phyloP scores from a whole-genome alignment of 2,113 vertebrate species.

The Casuarius casuarius region DNA sequence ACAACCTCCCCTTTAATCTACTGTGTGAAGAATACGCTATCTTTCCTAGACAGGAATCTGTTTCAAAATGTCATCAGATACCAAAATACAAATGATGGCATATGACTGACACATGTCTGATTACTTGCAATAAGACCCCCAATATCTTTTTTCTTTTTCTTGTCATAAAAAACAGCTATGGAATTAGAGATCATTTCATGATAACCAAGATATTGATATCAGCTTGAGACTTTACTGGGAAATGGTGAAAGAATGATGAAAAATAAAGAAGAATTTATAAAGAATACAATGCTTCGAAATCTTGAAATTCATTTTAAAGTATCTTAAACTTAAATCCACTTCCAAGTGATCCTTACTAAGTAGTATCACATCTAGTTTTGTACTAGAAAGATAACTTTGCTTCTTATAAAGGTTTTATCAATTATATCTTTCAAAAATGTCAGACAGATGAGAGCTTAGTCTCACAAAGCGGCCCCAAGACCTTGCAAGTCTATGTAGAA shows the following conservation, averaged over 20 bases:
- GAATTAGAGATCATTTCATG: slow-evolving; percentile 17
- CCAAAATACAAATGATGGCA: not conserved
- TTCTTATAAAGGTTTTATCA: slow-evolving; percentile 37
- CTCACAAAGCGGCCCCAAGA: not conserved
- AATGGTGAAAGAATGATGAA: slow-evolving; percentile 19
- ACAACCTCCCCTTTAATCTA: not conserved
- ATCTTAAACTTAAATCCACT: slow-evolving; percentile 30
- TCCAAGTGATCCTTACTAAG: not conserved
- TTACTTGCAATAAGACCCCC: not conserved
- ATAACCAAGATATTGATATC: slow-evolving; percentile 28
- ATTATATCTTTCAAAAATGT: slow-evolving; percentile 21
- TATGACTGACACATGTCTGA: not conserved
- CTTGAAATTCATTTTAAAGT: slow-evolving; percentile 30
- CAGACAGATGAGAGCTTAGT: slow-evolving; percentile 2
- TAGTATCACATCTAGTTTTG: not conserved
- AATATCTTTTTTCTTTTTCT: slow-evolving; percentile 28
- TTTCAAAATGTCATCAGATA: not conserved
- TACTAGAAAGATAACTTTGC: slow-evolving; percentile 13
- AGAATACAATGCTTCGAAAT: slow-evolving; percentile 28
- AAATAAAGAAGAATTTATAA: slow-evolving; percentile 39
- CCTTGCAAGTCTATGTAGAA: not conserved
- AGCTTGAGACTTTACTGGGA: not conserved
- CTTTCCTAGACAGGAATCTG: not conserved
- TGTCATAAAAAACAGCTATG: not conserved
- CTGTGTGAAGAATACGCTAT: not conserved